Evolutionary conservation across 2,888 invertebrate species (phyloP).

Genomic region (Amphipyra berbera): DNA sequence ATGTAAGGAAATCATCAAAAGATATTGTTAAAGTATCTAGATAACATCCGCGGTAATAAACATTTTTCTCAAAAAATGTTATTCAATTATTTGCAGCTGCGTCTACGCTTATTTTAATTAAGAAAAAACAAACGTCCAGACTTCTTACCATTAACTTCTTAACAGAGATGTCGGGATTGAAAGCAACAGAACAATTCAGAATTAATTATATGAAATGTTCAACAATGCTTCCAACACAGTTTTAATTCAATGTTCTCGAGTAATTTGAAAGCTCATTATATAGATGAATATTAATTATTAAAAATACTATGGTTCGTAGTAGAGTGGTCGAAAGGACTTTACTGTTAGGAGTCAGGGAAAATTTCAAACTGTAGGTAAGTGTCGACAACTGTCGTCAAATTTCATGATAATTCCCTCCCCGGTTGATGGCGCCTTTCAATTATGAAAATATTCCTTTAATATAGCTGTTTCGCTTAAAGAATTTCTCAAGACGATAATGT

Average conservation of each 20-base stretch:
- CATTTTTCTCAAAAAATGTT: slow-evolving; percentile 16
- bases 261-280: slow-evolving; percentile 70
- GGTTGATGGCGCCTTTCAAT: slow-evolving; percentile 68
- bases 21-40: too few relatives aligned
- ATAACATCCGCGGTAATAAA: too few relatives aligned
- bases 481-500: slow-evolving; percentile 71
- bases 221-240: slow-evolving; percentile 65
- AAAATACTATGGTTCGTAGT: slow-evolving; percentile 48
- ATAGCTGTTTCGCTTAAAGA: slow-evolving; percentile 65
- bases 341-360: slow-evolving; percentile 44
- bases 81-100: slow-evolving; percentile 57
- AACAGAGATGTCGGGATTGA: slow-evolving; percentile 52
- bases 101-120: slow-evolving; percentile 54
- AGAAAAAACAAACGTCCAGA: slow-evolving; percentile 51
- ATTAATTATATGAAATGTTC: slow-evolving; percentile 69
- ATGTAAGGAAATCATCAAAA: not conserved
- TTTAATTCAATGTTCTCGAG: slow-evolving; percentile 66
- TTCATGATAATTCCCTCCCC: slow-evolving; percentile 63
- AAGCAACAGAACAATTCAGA: slow-evolving; percentile 66
- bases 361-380: slow-evolving; percentile 57
- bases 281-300: slow-evolving; percentile 71
- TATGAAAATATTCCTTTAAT: slow-evolving; percentile 76
- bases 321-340: slow-evolving; percentile 23
- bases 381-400: slow-evolving; percentile 72
- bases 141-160: slow-evolving; percentile 54